Base-by-base conservation (phyloP, 2,113 vertebrate genomes). In the Phoenicopterus ruber region DNA sequence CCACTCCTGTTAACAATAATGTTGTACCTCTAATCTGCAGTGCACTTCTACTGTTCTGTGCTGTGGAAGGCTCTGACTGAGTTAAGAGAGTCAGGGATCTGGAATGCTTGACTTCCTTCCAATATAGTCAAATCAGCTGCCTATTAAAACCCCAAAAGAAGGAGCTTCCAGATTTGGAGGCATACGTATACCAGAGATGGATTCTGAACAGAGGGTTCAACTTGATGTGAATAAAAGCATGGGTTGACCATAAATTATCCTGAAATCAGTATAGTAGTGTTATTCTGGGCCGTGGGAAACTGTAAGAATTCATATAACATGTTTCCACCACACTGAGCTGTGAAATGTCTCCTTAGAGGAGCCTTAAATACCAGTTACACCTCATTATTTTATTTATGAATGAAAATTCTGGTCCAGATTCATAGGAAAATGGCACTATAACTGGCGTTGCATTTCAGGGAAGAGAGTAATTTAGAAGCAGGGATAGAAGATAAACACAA, bases 371-470 rank as follows among this genome's bases (percentile, higher is more conserved):
- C 22, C 31, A 88, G 19, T 28, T 94, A 13, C 16, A 69, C 11
- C 40, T 92, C 54, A 34, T 80, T 76, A 63, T 61, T 82, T 72
- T 65, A 66, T 80, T 88, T 83, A 88, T 57, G 69, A 88, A 90
- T 76, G 9, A 34, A 44, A 90, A 36, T 80, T 73, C 36, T 82
- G 46, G 58, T 76, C 10, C 10, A 13, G 20, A 61, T 81, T 83
- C 52, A 38, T 32, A 57, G 28, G 58, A 77, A 92, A 57, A 73
- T 92, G 21, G 40, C 49, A 72, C 15, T 65, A 2, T 40, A 52
- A 73, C 17, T 40, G 25, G 40, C 86, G 32, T 20, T 44, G 20
- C 19, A 24, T 79, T 92, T 36, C 28, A 34, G 34, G 31, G 29
- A 46, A 82, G 6, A 84, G 13, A 5, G 0, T 46, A 34, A 21